These are phyloP conservation scores for Micoletzkya japonica DNA, from an alignment of 2,888 invertebrate species.

Conservation along the genomic window DNA sequence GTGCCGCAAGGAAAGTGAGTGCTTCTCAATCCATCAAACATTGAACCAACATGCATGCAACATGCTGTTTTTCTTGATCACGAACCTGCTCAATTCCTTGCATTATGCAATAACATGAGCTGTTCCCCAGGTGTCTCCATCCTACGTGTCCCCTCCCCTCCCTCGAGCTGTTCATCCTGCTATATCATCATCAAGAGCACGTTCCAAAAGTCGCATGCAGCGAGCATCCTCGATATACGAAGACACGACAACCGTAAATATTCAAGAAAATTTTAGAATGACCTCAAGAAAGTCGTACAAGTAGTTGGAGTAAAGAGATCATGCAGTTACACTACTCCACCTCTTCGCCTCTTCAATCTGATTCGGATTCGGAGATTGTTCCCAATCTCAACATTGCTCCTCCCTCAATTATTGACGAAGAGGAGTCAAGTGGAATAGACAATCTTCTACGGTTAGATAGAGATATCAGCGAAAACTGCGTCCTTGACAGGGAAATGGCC, in stretches of 20 bases:
- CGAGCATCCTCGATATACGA: background rate
- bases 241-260: constrained; percentile 17
- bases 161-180: background rate
- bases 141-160: constrained; percentile 7
- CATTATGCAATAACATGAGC: too few relatives aligned
- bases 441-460: constrained; percentile 1
- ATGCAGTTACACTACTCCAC: background rate
- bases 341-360: background rate
- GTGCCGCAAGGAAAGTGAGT: background rate
- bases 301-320: background rate
- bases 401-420: constrained; percentile 11
- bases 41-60: too few relatives aligned
- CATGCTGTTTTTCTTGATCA: too few relatives aligned
- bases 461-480: background rate
- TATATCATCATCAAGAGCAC: background rate
- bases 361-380: constrained; percentile 4
- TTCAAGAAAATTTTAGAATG: too few relatives aligned
- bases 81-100: too few relatives aligned
- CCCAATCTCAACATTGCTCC: background rate
- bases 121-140: background rate
- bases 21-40: background rate
- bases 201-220: background rate
- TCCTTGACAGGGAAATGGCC: background rate
- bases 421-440: constrained; percentile 3
- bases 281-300: background rate